Conservation (phyloP, 2,888 invertebrate genomes). For the Lymantria dispar region DNA sequence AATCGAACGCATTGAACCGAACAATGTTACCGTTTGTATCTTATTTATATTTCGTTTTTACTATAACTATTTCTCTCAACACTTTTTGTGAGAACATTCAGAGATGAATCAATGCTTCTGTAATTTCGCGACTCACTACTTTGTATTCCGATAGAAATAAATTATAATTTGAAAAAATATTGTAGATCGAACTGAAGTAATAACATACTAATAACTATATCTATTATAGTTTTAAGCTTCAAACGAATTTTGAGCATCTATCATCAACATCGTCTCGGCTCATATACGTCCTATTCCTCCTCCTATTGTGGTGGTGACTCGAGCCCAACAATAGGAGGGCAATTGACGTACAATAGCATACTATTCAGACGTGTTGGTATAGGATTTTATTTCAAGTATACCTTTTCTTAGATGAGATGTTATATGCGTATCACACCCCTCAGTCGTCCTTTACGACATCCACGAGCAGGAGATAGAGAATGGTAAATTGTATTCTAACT, state of each 20-base stretch:
- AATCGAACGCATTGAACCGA: constrained; percentile 68
- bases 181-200: neutral
- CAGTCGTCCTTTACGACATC: too few relatives aligned
- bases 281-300: too few relatives aligned
- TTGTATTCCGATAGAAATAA: neutral
- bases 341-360: too few relatives aligned
- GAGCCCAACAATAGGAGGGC: too few relatives aligned
- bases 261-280: too few relatives aligned
- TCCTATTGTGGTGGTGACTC: too few relatives aligned
- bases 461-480: too few relatives aligned
- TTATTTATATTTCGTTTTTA: constrained; percentile 38
- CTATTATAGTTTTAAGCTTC: neutral
- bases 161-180: neutral
- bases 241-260: neutral
- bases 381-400: too few relatives aligned
- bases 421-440: too few relatives aligned
- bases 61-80: constrained; percentile 11
- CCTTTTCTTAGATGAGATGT: too few relatives aligned
- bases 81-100: constrained; percentile 1
- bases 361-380: too few relatives aligned
- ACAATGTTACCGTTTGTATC: constrained; percentile 69
- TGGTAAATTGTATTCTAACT: too few relatives aligned
- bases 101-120: neutral
- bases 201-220: neutral
- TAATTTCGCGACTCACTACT: neutral